Percentiles rank a stretch among this genome's conserved stretches.
These are phyloP conservation scores for Diaprepes abbreviatus DNA, from an alignment of 2,888 invertebrate genomes.

Conservation along the genomic window DNA sequence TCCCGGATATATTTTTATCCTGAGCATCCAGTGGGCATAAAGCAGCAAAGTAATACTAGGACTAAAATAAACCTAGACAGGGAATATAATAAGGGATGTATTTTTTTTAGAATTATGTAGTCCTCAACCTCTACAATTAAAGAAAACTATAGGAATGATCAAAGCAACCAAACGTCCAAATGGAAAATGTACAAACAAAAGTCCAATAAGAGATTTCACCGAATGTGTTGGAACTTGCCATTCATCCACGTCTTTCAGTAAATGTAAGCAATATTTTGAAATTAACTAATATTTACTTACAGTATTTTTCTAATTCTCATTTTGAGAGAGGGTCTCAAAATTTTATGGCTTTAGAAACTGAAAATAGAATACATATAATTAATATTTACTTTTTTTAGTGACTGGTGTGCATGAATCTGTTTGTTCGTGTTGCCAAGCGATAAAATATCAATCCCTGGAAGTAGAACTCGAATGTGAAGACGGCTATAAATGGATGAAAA, in stretches of 20 bases:
- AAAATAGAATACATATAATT: too few species aligned
- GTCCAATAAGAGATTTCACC: conserved; percentile 73
- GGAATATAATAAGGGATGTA: too few species aligned
- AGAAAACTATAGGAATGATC: conserved; percentile 74
- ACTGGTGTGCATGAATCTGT: conserved; percentile 71
- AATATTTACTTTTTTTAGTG: conserved; percentile 67
- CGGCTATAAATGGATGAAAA: conserved; percentile 61
- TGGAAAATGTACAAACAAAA: conserved; percentile 77
- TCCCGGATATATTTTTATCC: too few species aligned
- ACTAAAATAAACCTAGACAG: too few species aligned
- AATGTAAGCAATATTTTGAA: conserved; percentile 65
- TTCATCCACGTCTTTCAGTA: conserved; percentile 79
- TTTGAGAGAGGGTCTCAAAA: too few species aligned
- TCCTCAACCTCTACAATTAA: conserved; percentile 70
- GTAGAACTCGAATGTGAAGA: conserved; percentile 64
- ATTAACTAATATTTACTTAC: too few species aligned
- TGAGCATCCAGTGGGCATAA: too few species aligned
- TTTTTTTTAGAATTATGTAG: conserved; percentile 71
- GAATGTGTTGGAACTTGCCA: conserved; percentile 81
- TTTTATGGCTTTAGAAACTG: too few species aligned
- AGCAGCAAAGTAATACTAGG: too few species aligned
- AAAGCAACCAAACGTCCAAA: conserved; percentile 67
- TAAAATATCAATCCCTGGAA: conserved; percentile 57
- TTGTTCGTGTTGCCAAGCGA: conserved; percentile 72
- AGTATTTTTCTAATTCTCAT: too few species aligned